These are phyloP conservation scores for Pachyseris speciosa DNA, from an alignment of 64 coral and sea anemone species.

Conservation along the genomic window DNA sequence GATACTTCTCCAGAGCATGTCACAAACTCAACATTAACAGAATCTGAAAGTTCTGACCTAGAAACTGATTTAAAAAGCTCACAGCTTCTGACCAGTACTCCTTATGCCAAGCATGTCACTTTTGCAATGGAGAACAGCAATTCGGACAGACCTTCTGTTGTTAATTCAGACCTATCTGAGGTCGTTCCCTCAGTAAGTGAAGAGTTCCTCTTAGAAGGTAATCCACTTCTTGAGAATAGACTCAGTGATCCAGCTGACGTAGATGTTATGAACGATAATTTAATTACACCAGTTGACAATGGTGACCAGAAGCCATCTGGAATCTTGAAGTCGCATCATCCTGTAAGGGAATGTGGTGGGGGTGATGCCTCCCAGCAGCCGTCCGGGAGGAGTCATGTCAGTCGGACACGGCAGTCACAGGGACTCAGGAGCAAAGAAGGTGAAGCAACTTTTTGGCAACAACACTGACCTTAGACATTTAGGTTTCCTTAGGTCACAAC, in stretches of 20 bases:
- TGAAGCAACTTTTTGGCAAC: not conserved
- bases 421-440: slow-evolving; percentile 32
- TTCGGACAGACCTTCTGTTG: not conserved
- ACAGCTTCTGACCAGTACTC: slow-evolving; percentile 79
- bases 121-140: slow-evolving; percentile 63
- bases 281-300: not conserved
- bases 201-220: slow-evolving; percentile 9
- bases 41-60: slow-evolving; percentile 84
- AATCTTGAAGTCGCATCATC: slow-evolving; percentile 74
- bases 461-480: no score
- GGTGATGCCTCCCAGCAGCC: slow-evolving; percentile 67
- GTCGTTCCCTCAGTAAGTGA: slow-evolving; percentile 1
- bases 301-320: slow-evolving; percentile 8
- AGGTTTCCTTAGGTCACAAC: no score
- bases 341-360: slow-evolving; percentile 72
- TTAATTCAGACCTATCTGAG: slow-evolving; percentile 5
- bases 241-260: not conserved
- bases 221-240: slow-evolving; percentile 22
- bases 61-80: slow-evolving; percentile 51
- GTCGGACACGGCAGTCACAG: slow-evolving; percentile 16
- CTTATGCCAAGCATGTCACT: slow-evolving; percentile 88
- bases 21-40: slow-evolving; percentile 71
- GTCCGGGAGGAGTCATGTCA: not conserved
- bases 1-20: slow-evolving; percentile 30
- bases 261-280: not conserved